phyloP scores from a whole-genome alignment of 1,140 invertebrate genomes.

The Lycorma delicatula region DNA sequence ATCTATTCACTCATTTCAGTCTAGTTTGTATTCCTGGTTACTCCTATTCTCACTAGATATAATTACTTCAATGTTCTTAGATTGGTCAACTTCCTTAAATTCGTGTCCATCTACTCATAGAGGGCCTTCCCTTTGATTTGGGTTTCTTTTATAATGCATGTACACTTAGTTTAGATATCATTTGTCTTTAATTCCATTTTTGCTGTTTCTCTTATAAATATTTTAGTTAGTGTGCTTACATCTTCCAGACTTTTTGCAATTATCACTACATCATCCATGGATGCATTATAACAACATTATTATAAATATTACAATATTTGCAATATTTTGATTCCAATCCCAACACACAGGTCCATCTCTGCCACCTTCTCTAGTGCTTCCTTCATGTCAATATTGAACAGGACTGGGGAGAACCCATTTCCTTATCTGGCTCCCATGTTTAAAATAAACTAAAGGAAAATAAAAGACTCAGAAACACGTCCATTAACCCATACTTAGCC shows the following conservation, averaged over 20 bases:
- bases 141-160: not conserved
- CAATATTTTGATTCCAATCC: conserved; percentile 12
- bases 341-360: conserved; percentile 6
- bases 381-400: conserved; percentile 21
- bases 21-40: not conserved
- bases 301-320: too few relatives aligned
- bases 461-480: conserved; percentile 2
- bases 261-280: conserved; percentile 9
- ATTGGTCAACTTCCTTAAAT: conserved; percentile 2
- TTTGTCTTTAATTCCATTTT: conserved; percentile 8
- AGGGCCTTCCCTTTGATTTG: not conserved
- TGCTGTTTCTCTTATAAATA: conserved; percentile 10
- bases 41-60: not conserved
- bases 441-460: too few relatives aligned
- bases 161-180: conserved; percentile 10
- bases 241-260: conserved; percentile 11
- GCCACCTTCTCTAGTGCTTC: conserved; percentile 23
- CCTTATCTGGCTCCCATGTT: too few relatives aligned
- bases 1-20: too few relatives aligned
- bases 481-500: conserved; percentile 6
- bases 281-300: too few relatives aligned
- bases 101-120: not conserved
- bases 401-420: conserved; percentile 15
- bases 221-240: conserved; percentile 1
- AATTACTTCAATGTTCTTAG: not conserved